A percentile compares a stretch with the other conserved stretches of the same genome.
phyloP scores from a whole-genome alignment of 2,888 invertebrate genomes.

The Phymatocera aterrima region DNA sequence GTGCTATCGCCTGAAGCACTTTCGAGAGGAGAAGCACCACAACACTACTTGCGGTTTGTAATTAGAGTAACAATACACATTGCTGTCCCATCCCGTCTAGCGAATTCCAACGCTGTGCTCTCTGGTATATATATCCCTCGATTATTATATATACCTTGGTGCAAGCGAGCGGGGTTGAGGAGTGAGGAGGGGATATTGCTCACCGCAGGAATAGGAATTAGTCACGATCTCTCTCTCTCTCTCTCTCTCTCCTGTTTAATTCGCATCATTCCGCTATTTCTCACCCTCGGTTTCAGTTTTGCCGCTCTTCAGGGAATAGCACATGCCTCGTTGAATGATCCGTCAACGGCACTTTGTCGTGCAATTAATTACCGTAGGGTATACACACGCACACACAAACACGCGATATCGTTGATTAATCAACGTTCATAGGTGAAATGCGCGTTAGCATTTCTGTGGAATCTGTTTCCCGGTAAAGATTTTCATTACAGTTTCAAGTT shows the following conservation, averaged over 20 bases:
- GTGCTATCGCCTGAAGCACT: background rate
- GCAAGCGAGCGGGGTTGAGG: background rate
- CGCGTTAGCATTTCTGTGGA: background rate
- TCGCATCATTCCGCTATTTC: background rate
- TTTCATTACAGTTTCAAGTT: background rate
- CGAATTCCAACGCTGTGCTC: constrained; percentile 20
- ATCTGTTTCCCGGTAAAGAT: background rate
- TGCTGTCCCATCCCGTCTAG: background rate
- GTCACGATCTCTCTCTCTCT: background rate
- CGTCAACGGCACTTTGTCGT: constrained; percentile 18
- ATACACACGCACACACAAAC: too few relatives aligned
- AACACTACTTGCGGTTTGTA: constrained; percentile 57
- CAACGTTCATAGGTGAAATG: constrained; percentile 7
- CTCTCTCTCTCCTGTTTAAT: background rate
- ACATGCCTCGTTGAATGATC: background rate
- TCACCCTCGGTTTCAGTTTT: background rate
- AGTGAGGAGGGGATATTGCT: background rate
- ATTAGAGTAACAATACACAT: constrained; percentile 62
- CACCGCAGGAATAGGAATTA: constrained; percentile 17
- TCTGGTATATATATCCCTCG: background rate
- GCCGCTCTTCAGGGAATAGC: background rate
- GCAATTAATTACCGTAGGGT: constrained; percentile 27
- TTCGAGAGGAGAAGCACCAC: constrained; percentile 6
- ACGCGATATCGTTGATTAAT: constrained; percentile 16
- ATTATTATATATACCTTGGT: constrained; percentile 11